Conservation (phyloP, 2,888 invertebrate genomes). For the Lasioglossum calceatum region DNA sequence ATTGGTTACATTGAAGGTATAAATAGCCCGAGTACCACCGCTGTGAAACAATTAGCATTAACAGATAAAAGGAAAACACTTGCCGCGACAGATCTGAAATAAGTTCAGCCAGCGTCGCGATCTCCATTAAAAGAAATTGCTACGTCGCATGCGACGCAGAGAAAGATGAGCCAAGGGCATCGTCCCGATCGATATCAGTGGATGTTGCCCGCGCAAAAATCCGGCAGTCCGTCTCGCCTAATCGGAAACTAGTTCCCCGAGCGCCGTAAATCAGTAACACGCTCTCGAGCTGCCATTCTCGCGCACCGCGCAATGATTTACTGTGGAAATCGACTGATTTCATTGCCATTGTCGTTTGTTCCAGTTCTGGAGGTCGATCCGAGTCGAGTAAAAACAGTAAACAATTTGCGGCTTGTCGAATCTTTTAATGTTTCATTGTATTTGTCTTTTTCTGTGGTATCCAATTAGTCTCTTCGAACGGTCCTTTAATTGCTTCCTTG, state of each 20-base stretch:
- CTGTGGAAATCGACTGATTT: conserved; percentile 11
- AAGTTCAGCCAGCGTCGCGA: neutral
- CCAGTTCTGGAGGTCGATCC: neutral
- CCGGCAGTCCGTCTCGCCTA: neutral
- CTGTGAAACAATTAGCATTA: neutral
- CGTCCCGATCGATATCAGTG: conserved; percentile 17
- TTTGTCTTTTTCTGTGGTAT: neutral
- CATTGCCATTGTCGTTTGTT: conserved; percentile 35
- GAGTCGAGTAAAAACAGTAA: neutral
- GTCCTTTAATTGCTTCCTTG: neutral
- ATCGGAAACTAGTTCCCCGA: conserved; percentile 43
- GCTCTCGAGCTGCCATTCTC: conserved; percentile 14
- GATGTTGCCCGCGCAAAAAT: conserved; percentile 19
- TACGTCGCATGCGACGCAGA: neutral
- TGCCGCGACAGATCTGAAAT: neutral
- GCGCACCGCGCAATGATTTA: conserved; percentile 11
- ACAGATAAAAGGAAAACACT: neutral
- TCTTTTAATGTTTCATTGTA: neutral
- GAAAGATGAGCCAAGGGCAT: conserved; percentile 13
- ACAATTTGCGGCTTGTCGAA: neutral
- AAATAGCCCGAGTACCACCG: neutral
- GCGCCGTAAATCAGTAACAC: conserved; percentile 35
- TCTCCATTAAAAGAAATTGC: neutral
- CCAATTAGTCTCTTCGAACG: neutral
- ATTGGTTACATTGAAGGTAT: neutral